Evolutionary conservation across 2,797 vertebrate species (phyloP).

Genomic region (Okamejei kenojei): DNA sequence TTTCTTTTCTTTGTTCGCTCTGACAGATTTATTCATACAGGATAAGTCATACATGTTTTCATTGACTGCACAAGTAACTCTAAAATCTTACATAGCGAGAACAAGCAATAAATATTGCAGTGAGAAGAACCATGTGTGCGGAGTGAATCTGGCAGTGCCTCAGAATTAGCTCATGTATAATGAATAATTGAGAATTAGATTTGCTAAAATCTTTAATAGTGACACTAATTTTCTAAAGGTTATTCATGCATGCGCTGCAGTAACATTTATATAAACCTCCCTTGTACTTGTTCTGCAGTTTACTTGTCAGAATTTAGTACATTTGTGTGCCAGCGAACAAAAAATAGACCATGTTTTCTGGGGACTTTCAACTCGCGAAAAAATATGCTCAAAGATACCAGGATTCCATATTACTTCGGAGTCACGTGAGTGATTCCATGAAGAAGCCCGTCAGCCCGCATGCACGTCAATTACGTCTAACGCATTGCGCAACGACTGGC

Average conservation of each 20-base stretch:
- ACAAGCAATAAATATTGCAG: background rate
- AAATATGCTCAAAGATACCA: too few species aligned
- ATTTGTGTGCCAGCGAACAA: background rate
- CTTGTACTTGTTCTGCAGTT: background rate
- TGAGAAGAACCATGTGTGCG: background rate
- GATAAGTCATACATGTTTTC: background rate
- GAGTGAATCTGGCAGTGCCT: background rate
- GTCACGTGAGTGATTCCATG: too few species aligned
- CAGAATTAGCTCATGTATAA: background rate
- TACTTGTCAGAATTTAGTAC: background rate
- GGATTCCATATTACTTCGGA: too few species aligned
- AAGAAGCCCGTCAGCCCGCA: too few species aligned
- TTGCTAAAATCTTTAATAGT: background rate
- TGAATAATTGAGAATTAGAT: background rate
- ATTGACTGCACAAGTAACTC: background rate
- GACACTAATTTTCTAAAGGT: background rate
- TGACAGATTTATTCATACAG: background rate
- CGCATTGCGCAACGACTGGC: too few species aligned
- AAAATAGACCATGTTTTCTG: background rate
- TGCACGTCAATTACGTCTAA: too few species aligned
- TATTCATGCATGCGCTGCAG: background rate
- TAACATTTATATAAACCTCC: background rate
- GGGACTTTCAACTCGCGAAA: too few species aligned
- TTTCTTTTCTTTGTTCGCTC: background rate
- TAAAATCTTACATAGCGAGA: background rate